These are phyloP conservation scores for Brachionichthys hirsutus DNA, from an alignment of 2,113 vertebrate genomes.

Conservation along the genomic window DNA sequence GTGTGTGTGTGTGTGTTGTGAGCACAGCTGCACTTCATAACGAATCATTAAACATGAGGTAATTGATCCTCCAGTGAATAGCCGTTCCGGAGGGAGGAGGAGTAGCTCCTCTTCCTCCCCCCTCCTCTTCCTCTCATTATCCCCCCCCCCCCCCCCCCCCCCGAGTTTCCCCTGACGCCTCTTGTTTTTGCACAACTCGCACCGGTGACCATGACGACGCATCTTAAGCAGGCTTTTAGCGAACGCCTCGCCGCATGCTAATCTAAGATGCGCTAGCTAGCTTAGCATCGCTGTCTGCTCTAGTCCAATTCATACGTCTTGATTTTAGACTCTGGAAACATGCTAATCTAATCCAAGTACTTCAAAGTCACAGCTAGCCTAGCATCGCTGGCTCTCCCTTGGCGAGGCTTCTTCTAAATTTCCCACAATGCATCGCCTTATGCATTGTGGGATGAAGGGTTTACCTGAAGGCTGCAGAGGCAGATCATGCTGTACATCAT, in stretches of 20 bases:
- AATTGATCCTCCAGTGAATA: conserved; percentile 28
- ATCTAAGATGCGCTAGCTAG: no score
- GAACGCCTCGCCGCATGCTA: no score
- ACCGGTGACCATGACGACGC: no score
- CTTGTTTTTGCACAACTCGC: not conserved
- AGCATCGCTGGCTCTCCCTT: no score
- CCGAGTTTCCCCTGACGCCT: not conserved
- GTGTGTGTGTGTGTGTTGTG: conserved; percentile 11
- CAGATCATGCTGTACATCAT: conserved; percentile 98
- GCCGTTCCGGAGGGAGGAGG: conserved; percentile 19
- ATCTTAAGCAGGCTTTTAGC: not conserved
- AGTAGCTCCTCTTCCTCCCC: not conserved
- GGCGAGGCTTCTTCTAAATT: not conserved
- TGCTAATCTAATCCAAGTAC: no score
- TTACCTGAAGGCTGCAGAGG: conserved; percentile 89
- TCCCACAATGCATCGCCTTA: not conserved
- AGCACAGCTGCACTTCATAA: conserved; percentile 7
- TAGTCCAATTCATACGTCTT: no score
- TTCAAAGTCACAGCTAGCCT: no score
- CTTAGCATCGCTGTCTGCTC: no score
- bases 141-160: rapidly evolving
- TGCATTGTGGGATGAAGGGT: not conserved
- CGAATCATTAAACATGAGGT: conserved; percentile 25
- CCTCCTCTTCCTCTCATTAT: not conserved
- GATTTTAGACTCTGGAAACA: no score